Percentiles rank a stretch among this genome's conserved stretches.
phyloP scores from a whole-genome alignment of 2,888 invertebrate species.

The Synergus umbraculus region DNA sequence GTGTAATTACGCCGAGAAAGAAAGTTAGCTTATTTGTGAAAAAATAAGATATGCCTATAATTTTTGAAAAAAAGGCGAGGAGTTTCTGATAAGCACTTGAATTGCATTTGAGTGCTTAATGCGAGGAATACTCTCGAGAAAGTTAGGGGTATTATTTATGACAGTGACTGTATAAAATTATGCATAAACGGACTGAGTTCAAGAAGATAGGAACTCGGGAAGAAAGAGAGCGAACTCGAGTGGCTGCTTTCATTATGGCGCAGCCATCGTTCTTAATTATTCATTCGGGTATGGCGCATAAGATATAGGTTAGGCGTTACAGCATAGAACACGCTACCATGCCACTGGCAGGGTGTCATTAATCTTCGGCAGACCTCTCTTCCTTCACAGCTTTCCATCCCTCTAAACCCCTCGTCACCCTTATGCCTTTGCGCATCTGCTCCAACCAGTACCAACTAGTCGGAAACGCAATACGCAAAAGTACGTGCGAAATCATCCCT shows the following conservation, averaged over 20 bases:
- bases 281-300: slow-evolving; percentile 61
- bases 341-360: slow-evolving; percentile 68
- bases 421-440: slow-evolving; percentile 15
- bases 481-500: slow-evolving; percentile 11
- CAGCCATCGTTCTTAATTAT: slow-evolving; percentile 66
- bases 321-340: slow-evolving; percentile 60
- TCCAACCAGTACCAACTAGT: neutral
- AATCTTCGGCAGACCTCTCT: slow-evolving; percentile 67
- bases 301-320: slow-evolving; percentile 63
- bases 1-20: neutral
- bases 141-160: slow-evolving; percentile 24
- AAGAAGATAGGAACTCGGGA: slow-evolving; percentile 25
- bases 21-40: neutral
- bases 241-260: slow-evolving; percentile 60
- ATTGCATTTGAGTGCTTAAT: slow-evolving; percentile 11
- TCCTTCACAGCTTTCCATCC: slow-evolving; percentile 43
- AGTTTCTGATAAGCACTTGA: neutral
- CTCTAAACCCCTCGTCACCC: neutral
- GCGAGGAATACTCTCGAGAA: slow-evolving; percentile 39
- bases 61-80: neutral
- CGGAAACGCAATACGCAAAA: slow-evolving; percentile 9
- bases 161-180: slow-evolving; percentile 8
- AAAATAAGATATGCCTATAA: neutral
- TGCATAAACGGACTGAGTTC: neutral
- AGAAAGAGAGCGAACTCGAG: slow-evolving; percentile 50